Evolutionary conservation across 2,888 invertebrate species (phyloP).

Genomic region (Caenorhabditis drosophilae): DNA sequence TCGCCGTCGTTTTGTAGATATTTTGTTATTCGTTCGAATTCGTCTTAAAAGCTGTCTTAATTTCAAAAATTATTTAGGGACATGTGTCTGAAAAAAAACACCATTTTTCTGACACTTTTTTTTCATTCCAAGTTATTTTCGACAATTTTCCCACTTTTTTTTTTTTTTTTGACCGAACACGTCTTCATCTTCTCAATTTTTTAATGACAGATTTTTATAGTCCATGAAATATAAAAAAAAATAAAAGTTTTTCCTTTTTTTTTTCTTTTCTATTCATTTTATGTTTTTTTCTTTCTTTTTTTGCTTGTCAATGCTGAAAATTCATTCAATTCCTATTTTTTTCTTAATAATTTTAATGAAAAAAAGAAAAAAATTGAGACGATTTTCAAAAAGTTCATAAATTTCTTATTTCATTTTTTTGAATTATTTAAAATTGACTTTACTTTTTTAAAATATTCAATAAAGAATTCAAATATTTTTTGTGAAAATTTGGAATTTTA

Average conservation of each 20-base stretch:
- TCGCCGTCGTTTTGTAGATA: too few species aligned
- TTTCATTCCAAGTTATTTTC: conserved; percentile 1
- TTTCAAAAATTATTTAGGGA: too few species aligned
- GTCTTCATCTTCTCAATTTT: not conserved
- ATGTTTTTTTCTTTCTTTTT: not conserved
- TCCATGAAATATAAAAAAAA: conserved; percentile 1
- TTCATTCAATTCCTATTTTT: conserved; percentile 3
- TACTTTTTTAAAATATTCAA: too few species aligned
- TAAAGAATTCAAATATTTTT: too few species aligned
- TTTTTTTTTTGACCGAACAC: not conserved
- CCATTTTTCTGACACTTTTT: not conserved
- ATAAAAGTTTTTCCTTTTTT: conserved; percentile 4
- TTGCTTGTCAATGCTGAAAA: not conserved
- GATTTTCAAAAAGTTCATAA: too few species aligned
- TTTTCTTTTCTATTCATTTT: not conserved
- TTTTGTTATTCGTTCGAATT: too few species aligned
- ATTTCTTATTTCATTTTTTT: not conserved
- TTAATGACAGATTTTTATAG: not conserved
- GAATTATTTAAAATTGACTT: not conserved
- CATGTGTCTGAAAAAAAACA: too few species aligned
- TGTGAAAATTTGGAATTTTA: too few species aligned
- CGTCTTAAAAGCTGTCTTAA: too few species aligned
- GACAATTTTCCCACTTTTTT: not conserved
- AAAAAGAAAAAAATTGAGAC: too few species aligned
- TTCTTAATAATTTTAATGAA: too few species aligned